Percentiles rank a stretch among this genome's conserved stretches.
Evolutionary conservation across 2,797 vertebrate genomes (phyloP).

Genomic region (Galaxias olidus): DNA sequence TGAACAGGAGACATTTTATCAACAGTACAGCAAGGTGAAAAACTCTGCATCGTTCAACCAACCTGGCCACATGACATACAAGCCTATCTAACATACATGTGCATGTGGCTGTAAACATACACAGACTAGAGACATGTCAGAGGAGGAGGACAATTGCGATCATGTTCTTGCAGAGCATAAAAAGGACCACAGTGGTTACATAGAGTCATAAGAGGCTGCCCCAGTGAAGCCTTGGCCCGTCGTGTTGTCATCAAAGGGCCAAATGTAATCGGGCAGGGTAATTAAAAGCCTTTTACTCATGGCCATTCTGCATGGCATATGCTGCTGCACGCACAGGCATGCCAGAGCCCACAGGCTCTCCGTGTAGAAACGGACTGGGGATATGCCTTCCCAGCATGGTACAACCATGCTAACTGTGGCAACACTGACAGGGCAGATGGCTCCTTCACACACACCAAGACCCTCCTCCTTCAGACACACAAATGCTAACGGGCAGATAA

Average conservation of each 20-base stretch:
- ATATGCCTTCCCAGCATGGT: not conserved
- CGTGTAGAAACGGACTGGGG: not conserved
- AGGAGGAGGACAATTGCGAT: no score
- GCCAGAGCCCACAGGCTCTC: not conserved
- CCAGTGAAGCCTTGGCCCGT: not conserved
- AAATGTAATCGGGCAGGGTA: conserved; percentile 9
- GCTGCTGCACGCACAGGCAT: not conserved
- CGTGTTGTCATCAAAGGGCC: conserved; percentile 2
- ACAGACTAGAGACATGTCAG: no score
- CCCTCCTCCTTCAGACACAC: not conserved
- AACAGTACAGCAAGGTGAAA: no score
- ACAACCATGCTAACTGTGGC: not conserved
- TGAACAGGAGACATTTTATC: no score
- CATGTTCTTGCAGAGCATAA: no score
- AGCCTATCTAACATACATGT: no score
- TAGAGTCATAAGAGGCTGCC: not conserved
- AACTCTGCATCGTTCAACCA: no score
- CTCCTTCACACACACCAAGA: not conserved
- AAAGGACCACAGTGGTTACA: no score
- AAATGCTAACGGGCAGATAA: not conserved
- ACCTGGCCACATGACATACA: no score
- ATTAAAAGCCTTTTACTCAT: conserved; percentile 16
- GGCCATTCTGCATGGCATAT: not conserved
- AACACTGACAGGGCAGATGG: conserved; percentile 11
- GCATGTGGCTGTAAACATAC: no score